Evolutionary conservation across 2,888 invertebrate species (phyloP).

Genomic region (Sphinx pinastri): DNA sequence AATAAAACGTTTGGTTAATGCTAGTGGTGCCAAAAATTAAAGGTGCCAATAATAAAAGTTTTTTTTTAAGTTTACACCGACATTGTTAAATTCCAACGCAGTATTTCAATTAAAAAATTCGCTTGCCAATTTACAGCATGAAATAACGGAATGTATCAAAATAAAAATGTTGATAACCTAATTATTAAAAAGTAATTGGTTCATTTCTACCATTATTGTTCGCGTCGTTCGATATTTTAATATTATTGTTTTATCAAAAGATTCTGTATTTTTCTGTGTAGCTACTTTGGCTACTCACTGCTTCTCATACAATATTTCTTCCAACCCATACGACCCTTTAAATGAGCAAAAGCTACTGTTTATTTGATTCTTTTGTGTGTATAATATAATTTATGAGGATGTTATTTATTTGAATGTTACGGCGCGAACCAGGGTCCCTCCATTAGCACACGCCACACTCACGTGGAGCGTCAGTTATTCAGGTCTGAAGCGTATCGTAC

Average conservation of each 20-base stretch:
- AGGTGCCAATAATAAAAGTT: conserved; percentile 64
- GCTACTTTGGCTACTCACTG: background rate
- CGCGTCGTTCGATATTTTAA: conserved; percentile 11
- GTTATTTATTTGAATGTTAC: background rate
- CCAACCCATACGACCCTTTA: background rate
- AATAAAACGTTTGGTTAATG: conserved; percentile 51
- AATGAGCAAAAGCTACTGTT: background rate
- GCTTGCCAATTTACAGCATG: conserved; percentile 25
- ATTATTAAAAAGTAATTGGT: background rate
- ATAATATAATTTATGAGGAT: background rate
- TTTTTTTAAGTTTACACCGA: conserved; percentile 18
- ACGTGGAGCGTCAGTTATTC: background rate
- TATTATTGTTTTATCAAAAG: background rate
- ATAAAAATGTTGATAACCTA: background rate
- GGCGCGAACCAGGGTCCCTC: conserved; percentile 6
- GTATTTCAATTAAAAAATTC: conserved; percentile 30
- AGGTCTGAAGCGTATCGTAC: conserved; percentile 20
- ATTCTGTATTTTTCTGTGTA: background rate
- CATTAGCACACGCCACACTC: background rate
- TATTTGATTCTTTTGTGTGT: background rate
- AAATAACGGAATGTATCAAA: conserved; percentile 29
- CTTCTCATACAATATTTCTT: background rate
- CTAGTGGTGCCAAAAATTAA: conserved; percentile 75
- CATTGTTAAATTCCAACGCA: conserved; percentile 29
- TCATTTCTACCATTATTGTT: background rate